A percentile compares a stretch with the other conserved stretches of the same genome.
Conservation (phyloP, 2,888 invertebrate species). For the Sabatieria punctata region DNA sequence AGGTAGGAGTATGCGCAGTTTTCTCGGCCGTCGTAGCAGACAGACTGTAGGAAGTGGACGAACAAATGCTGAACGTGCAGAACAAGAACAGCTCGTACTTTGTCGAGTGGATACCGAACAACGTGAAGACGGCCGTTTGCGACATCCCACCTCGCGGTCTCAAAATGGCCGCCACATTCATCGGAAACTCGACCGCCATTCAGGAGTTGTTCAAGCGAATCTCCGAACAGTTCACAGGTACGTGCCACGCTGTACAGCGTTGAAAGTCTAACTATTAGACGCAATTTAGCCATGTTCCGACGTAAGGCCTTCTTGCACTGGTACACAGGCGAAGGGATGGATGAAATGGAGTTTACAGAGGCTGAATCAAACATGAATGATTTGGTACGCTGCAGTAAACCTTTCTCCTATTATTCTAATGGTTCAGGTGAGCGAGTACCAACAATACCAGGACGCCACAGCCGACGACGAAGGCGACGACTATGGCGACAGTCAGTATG, state of each 20-base stretch:
- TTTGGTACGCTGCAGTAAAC: too few species aligned
- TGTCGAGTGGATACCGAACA: slow-evolving; percentile 76
- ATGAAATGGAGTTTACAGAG: slow-evolving; percentile 90
- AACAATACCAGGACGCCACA: slow-evolving; percentile 80
- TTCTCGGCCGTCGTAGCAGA: too few species aligned
- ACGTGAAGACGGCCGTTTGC: slow-evolving; percentile 78
- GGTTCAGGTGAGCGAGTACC: slow-evolving; percentile 76
- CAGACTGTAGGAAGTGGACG: slow-evolving; percentile 53
- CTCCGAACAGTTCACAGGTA: slow-evolving; percentile 55
- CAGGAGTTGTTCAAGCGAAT: slow-evolving; percentile 70
- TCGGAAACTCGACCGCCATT: slow-evolving; percentile 69
- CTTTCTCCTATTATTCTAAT: too few species aligned
- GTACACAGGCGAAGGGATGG: slow-evolving; percentile 95
- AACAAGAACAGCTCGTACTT: slow-evolving; percentile 76
- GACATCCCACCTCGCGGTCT: slow-evolving; percentile 72
- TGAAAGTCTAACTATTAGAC: too few species aligned
- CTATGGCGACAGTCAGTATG: too few species aligned
- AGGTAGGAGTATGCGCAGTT: too few species aligned
- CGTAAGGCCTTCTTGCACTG: slow-evolving; percentile 92
- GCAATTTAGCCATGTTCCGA: slow-evolving; percentile 85
- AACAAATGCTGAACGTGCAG: slow-evolving; percentile 82
- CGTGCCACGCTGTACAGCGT: too few species aligned
- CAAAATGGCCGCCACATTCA: slow-evolving; percentile 74
- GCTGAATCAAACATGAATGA: slow-evolving; percentile 84
- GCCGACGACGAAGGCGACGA: slow-evolving; percentile 49